phyloP scores from a whole-genome alignment of 2,797 vertebrate species.

The Sylvilagus floridanus region DNA sequence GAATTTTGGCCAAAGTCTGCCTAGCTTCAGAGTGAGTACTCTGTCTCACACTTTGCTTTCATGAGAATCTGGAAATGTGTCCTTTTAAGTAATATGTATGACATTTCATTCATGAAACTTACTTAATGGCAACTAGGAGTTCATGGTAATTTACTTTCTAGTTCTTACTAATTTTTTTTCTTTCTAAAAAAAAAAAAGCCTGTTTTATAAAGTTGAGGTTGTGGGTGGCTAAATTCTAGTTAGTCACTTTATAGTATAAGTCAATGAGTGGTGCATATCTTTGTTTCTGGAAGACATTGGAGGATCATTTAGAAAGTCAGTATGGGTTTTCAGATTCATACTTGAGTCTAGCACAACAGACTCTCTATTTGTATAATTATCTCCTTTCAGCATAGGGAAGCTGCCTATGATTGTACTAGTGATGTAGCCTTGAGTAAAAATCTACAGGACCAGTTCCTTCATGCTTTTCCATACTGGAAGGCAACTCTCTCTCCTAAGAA shows the following conservation, averaged over 20 bases:
- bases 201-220: slow-evolving; percentile 15
- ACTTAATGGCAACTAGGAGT: not conserved
- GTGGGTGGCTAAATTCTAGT: not conserved
- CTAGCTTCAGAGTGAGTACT: not conserved
- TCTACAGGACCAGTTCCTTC: not conserved
- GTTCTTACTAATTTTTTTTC: not conserved
- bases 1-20: not conserved
- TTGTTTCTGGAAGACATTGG: not conserved
- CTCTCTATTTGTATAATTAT: not conserved
- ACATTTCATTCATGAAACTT: not conserved
- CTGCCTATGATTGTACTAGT: accelerated
- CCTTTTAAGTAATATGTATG: not conserved
- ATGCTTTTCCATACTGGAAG: slow-evolving; percentile 36
- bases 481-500: not conserved
- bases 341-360: not conserved
- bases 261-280: not conserved
- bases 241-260: not conserved
- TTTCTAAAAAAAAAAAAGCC: not conserved
- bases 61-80: not conserved
- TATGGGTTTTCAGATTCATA: not conserved
- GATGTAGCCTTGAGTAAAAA: not conserved
- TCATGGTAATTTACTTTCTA: not conserved
- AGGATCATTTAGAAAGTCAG: not conserved
- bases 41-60: not conserved
- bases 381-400: not conserved